phyloP scores from a whole-genome alignment of 2,113 vertebrate species.

The Dryoscopus gambensis region DNA sequence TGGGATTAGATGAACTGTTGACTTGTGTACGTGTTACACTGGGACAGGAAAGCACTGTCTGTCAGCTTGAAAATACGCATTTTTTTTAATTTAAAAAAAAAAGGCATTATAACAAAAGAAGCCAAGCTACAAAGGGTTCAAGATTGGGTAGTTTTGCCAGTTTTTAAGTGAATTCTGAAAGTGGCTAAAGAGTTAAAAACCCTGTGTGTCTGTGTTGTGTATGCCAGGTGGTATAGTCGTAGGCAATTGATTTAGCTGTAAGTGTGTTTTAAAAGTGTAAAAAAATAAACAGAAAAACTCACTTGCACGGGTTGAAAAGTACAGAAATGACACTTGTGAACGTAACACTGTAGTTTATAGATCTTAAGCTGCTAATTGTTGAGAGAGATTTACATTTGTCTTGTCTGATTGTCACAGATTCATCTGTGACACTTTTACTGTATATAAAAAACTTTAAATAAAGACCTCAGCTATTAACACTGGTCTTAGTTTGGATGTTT shows the following conservation, averaged over 20 bases:
- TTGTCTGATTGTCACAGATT: conserved; percentile 69
- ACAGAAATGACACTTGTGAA: conserved; percentile 78
- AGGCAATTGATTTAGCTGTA: conserved; percentile 75
- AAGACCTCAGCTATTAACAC: conserved; percentile 79
- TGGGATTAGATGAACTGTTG: conserved; percentile 8
- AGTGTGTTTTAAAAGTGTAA: conserved; percentile 75
- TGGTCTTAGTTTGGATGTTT: conserved; percentile 24
- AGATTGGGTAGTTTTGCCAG: conserved; percentile 27
- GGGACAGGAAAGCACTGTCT: conserved; percentile 26
- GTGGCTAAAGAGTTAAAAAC: conserved; percentile 62
- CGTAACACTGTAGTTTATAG: conserved; percentile 80
- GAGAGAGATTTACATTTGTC: conserved; percentile 79
- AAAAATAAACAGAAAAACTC: conserved; percentile 67
- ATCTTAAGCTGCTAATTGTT: conserved; percentile 81
- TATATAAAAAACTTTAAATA: conserved; percentile 81
- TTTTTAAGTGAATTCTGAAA: conserved; percentile 61
- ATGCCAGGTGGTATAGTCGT: conserved; percentile 69
- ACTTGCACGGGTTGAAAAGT: conserved; percentile 77
- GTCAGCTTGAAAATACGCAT: conserved; percentile 45
- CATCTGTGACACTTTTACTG: conserved; percentile 74
- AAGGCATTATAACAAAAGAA: conserved; percentile 6
- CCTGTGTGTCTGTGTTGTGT: conserved; percentile 73
- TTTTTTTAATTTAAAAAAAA: neutral
- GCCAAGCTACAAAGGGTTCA: conserved; percentile 23
- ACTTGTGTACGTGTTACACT: neutral